Conservation (phyloP, 2,888 invertebrate genomes). For the Emmelina monodactyla region DNA sequence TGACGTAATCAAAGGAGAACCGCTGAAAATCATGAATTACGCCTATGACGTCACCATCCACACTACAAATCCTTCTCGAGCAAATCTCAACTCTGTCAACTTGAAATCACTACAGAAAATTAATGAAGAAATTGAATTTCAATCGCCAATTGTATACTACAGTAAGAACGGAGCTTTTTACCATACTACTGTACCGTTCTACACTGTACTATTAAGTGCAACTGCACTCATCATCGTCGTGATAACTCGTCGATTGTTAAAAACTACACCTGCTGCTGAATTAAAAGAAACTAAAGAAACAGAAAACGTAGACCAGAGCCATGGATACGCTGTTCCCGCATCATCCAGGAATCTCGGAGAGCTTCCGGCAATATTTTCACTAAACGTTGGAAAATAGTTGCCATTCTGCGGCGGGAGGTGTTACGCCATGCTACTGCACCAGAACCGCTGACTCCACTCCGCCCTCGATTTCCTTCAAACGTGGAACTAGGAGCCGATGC, state of each 20-base stretch:
- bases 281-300: neutral
- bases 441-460: neutral
- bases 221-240: neutral
- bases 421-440: neutral
- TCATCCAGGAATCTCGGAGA: no score
- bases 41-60: slow-evolving; percentile 1
- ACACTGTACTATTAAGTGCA: slow-evolving; percentile 5
- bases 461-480: neutral
- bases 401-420: neutral
- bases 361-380: neutral
- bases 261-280: neutral
- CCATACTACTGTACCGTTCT: slow-evolving; percentile 9
- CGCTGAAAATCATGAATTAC: slow-evolving; percentile 11
- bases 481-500: neutral
- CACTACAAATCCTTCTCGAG: slow-evolving; percentile 1
- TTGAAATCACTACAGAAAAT: slow-evolving; percentile 7
- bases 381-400: neutral
- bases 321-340: no score
- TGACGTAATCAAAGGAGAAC: slow-evolving; percentile 10
- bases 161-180: slow-evolving; percentile 3
- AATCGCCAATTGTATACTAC: slow-evolving; percentile 4
- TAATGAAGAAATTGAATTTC: slow-evolving; percentile 8
- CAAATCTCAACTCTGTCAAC: slow-evolving; percentile 9
- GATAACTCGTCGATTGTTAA: slow-evolving; percentile 3
- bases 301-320: neutral